Evolutionary conservation across 2,888 invertebrate species (phyloP), one percentile per base, ranked within the genome.

Genomic region (Piscicola geometra): DNA sequence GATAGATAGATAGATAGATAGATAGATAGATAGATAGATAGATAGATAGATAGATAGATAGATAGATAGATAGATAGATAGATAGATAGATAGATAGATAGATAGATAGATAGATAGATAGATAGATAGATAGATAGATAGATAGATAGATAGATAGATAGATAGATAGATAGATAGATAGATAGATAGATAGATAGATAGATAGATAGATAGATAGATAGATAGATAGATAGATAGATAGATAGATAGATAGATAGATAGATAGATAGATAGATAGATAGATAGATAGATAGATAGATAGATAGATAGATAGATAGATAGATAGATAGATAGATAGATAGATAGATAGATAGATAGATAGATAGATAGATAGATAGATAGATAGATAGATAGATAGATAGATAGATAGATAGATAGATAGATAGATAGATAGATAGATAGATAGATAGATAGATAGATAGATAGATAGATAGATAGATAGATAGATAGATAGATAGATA

Each of bases 11-110:
- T 41, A 15, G 41, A 41, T 41, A 15, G 41, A 41, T 5, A 15
- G 41, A 41, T 41, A 41, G 41, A 41, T 41, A 15, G 32, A 18
- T 78, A 50, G n/a, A n/a, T 75, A 25, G 32, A 71, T 71, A 28
- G 21, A 67, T n/a, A 15, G 28, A 67, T 41, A 35, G 15, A 32
- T 32, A 15, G 35, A 28, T 25, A 64, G 28, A 74, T 5, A 5
- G 60, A 25, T n/a, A 72, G n/a, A 60, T 50, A 5, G 64, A 68
- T 69, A 25, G 71, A 12, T 52, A 28, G 41, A 41, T 41, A 15
- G 41, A 41, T 41, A 9, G 41, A 41, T 41, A 15, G 41, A 41
- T 41, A 9, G 41, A 41, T 41, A 15, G 32, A 15, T 78, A 30
- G 21, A 71, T 12, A 15, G 41, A 41, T 41, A 41, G 41, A 41